phyloP scores from a whole-genome alignment of 2,797 vertebrate genomes.

The Tauraco hartlaubi region DNA sequence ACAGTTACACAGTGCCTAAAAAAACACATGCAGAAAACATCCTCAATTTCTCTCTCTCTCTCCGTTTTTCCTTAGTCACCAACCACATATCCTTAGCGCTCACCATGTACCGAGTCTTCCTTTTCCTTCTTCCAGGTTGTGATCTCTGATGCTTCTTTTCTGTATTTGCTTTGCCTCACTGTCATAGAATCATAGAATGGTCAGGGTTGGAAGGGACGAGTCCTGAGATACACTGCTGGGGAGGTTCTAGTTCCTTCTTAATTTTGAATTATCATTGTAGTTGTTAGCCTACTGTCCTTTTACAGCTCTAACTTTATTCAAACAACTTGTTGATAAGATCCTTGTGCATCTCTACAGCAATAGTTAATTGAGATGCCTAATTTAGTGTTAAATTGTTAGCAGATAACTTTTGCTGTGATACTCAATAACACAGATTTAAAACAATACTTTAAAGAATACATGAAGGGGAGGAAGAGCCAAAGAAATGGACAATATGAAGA shows the following conservation, averaged over 20 bases:
- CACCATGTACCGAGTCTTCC: neutral
- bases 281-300: neutral
- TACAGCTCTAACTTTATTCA: slow-evolving; percentile 1
- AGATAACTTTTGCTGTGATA: neutral
- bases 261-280: neutral
- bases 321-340: neutral
- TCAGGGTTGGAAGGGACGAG: too few relatives aligned
- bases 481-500: neutral
- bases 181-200: neutral
- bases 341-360: neutral
- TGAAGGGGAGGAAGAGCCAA: neutral
- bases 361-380: neutral
- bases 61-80: neutral
- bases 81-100: neutral
- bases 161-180: neutral
- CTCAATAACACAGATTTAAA: neutral
- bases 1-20: neutral
- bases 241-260: neutral
- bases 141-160: neutral
- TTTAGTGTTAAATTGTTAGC: slow-evolving; percentile 1
- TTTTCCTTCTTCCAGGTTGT: neutral
- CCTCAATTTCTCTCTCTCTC: neutral
- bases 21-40: neutral
- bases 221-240: neutral
- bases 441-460: neutral